Percentiles rank a stretch among this genome's conserved stretches.
phyloP scores from a whole-genome alignment of 1,140 invertebrate species.

The Sitodiplosis mosellana region DNA sequence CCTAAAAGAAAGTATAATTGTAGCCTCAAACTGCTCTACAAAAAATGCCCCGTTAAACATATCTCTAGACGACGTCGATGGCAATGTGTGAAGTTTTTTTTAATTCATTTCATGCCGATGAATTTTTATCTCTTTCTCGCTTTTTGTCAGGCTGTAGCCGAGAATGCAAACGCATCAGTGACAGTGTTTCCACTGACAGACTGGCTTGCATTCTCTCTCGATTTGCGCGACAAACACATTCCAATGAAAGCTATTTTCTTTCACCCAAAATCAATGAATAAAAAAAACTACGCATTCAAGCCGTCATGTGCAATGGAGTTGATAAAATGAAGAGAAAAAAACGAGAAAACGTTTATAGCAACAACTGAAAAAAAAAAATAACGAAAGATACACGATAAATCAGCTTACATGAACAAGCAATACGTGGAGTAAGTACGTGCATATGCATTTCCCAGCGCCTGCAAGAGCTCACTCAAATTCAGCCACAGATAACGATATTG shows the following conservation, averaged over 20 bases:
- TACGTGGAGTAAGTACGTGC: conserved; percentile 39
- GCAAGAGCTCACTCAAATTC: conserved; percentile 35
- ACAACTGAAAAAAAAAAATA: neutral
- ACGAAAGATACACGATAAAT: no score
- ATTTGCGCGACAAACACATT: no score
- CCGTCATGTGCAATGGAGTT: neutral
- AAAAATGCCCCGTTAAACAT: neutral
- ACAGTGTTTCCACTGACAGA: neutral
- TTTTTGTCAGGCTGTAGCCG: no score
- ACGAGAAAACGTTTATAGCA: neutral
- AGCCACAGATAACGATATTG: conserved; percentile 38
- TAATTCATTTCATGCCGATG: no score
- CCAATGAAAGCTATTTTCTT: no score
- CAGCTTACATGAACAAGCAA: conserved; percentile 34
- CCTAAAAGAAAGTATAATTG: conserved; percentile 14
- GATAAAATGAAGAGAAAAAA: neutral
- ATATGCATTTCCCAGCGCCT: conserved; percentile 38
- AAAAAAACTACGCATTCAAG: neutral
- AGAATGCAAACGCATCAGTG: neutral
- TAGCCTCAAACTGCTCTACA: neutral
- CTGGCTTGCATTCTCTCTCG: neutral
- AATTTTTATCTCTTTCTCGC: no score
- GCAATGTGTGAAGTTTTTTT: neutral
- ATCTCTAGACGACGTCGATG: neutral
- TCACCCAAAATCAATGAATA: no score